Base-by-base conservation (phyloP, 2,797 vertebrate genomes). In the Pyrrhura leucotis region DNA sequence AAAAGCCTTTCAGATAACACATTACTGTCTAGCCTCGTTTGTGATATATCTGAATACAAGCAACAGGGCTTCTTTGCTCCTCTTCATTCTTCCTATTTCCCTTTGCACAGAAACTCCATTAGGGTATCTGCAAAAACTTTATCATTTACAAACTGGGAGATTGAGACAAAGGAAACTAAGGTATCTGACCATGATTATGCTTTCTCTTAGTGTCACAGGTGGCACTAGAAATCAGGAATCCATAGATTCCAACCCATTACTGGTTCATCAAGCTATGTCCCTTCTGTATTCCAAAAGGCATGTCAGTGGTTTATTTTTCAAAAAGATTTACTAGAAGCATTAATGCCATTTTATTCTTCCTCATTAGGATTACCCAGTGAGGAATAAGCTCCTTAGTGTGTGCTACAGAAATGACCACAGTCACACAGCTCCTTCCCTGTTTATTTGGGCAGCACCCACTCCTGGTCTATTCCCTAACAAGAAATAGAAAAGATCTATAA, bases 1-100 rank as follows among this genome's bases (percentile, higher is more conserved):
- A 96, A 88, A 93, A 92, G 76, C 53, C 42, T 78, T 88, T 76
- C 90, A 85, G 85, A 75, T 69, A 88, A 48, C 35, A 76, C 54
- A n/a, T 42, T 88, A 63, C 78, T 68, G 73, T 40, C 89, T 92
- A 75, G 31, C 51, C 66, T 84, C 54, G 40, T 56, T 74, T 63
- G 66, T 15, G n/a, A 78, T 12, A 19, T 23, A 35, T 59, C 50
- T 75, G 85, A 75, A 35, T 74, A 67, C 8, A 66, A 91, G 62
- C 67, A 94, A 93, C 23, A 67, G 40, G 37, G 54, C 20, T 88
- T 28, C 12, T 16, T 47, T 73, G 45, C 63, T 88, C 47, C 79
- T 84, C 73, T 28, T 89, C 74, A 23, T 48, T 68, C 37, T 35
- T 5, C 29, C 63, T 35, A 59, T 22, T 96, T 59, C 35, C 33